These are phyloP conservation scores for Microchrysa polita DNA, from an alignment of 2,888 invertebrate genomes.

Conservation along the genomic window DNA sequence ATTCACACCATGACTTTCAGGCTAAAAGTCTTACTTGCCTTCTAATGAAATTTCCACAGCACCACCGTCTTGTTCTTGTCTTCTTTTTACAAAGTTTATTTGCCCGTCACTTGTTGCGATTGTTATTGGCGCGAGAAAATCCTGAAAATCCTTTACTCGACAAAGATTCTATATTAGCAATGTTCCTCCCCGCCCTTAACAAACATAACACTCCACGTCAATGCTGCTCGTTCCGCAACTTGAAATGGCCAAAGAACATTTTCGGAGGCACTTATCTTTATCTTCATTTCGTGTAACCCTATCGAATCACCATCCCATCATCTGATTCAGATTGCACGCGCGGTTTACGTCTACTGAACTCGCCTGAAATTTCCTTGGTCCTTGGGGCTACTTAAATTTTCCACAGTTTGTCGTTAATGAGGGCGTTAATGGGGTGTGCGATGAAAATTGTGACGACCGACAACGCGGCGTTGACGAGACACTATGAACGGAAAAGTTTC, in stretches of 20 bases:
- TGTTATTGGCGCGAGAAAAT: slow-evolving; percentile 36
- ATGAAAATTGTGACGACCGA: slow-evolving; percentile 39
- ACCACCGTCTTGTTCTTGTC: not conserved
- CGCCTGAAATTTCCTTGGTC: slow-evolving; percentile 12
- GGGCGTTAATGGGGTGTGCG: slow-evolving; percentile 39
- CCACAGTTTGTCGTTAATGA: slow-evolving; percentile 34
- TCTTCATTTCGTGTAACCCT: slow-evolving; percentile 3
- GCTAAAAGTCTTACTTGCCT: slow-evolving; percentile 23
- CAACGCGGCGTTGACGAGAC: slow-evolving; percentile 39
- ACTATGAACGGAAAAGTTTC: slow-evolving; percentile 34
- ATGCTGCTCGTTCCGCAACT: no score
- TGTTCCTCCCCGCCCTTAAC: slow-evolving; percentile 4
- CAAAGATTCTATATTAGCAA: not conserved
- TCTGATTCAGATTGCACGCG: no score
- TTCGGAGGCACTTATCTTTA: not conserved
- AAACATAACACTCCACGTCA: no score
- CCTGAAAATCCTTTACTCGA: slow-evolving; percentile 3
- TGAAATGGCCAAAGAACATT: slow-evolving; percentile 11
- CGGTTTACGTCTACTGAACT: not conserved
- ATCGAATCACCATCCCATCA: not conserved
- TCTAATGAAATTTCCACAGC: slow-evolving; percentile 16
- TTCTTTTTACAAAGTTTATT: not conserved
- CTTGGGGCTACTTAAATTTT: slow-evolving; percentile 36
- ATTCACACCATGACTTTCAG: not conserved
- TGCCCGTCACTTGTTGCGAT: slow-evolving; percentile 40